These are phyloP conservation scores for Thecocarcelia acutangulata DNA, from an alignment of 2,888 invertebrate genomes.

Conservation along the genomic window DNA sequence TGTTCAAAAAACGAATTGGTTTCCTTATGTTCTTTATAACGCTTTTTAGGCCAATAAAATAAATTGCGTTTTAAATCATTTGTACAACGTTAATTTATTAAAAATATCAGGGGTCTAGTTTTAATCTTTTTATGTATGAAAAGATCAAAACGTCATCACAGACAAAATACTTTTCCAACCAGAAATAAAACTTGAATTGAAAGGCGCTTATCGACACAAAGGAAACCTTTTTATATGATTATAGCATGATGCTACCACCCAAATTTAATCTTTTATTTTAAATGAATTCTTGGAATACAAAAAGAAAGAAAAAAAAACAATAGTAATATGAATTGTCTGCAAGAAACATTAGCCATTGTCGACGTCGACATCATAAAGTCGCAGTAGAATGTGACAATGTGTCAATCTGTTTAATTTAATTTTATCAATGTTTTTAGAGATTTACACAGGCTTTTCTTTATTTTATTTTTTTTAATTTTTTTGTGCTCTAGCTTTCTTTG, in stretches of 20 bases:
- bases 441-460: conserved; percentile 34
- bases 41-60: too few species aligned
- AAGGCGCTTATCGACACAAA: neutral
- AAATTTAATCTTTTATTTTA: conserved; percentile 27
- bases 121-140: too few species aligned
- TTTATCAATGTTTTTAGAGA: conserved; percentile 56
- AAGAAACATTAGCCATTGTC: conserved; percentile 53
- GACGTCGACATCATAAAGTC: conserved; percentile 29
- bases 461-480: too few species aligned
- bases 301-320: too few species aligned
- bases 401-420: conserved; percentile 68
- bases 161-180: neutral
- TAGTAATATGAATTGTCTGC: neutral
- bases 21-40: too few species aligned
- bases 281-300: neutral
- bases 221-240: neutral
- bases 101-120: too few species aligned
- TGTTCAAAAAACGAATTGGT: too few species aligned
- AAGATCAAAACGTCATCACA: neutral
- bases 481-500: neutral
- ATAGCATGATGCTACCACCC: too few species aligned
- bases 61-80: too few species aligned
- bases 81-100: too few species aligned
- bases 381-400: conserved; percentile 61
- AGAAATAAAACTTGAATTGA: neutral